These are phyloP conservation scores for Ptiloglossa arizonensis DNA, from an alignment of 1,140 invertebrate species.

Conservation along the genomic window DNA sequence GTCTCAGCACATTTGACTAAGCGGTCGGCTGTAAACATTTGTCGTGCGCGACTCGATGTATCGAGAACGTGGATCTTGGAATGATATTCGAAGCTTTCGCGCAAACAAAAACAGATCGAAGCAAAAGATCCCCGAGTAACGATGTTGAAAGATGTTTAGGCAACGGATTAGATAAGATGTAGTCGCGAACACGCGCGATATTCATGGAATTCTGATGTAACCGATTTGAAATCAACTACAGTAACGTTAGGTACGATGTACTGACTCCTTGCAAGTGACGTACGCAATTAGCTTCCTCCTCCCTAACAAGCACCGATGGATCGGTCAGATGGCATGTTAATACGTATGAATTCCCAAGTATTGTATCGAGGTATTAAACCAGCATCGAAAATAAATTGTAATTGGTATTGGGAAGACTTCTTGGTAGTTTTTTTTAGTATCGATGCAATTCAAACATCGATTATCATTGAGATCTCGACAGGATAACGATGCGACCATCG, in stretches of 20 bases:
- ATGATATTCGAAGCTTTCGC: neutral
- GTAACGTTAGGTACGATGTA: neutral
- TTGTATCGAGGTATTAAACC: too few species aligned
- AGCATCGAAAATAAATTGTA: too few species aligned
- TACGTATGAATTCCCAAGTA: too few species aligned
- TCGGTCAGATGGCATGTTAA: too few species aligned
- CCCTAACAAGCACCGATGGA: too few species aligned
- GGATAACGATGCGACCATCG: too few species aligned
- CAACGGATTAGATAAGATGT: neutral
- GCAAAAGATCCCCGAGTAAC: neutral
- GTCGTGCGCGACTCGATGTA: neutral
- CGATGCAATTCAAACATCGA: too few species aligned
- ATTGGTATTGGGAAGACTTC: too few species aligned
- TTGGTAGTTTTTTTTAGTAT: too few species aligned
- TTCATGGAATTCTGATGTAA: conserved; percentile 4
- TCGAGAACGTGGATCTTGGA: neutral
- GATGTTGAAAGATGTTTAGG: neutral
- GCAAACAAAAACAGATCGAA: neutral
- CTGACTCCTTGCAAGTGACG: too few species aligned
- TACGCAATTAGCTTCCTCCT: too few species aligned
- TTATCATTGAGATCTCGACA: too few species aligned
- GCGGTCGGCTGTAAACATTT: neutral
- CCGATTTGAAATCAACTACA: neutral
- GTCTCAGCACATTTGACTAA: neutral
- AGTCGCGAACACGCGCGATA: neutral